Base-by-base conservation (phyloP, 2,113 vertebrate genomes). In the Chaetodon auriga region DNA sequence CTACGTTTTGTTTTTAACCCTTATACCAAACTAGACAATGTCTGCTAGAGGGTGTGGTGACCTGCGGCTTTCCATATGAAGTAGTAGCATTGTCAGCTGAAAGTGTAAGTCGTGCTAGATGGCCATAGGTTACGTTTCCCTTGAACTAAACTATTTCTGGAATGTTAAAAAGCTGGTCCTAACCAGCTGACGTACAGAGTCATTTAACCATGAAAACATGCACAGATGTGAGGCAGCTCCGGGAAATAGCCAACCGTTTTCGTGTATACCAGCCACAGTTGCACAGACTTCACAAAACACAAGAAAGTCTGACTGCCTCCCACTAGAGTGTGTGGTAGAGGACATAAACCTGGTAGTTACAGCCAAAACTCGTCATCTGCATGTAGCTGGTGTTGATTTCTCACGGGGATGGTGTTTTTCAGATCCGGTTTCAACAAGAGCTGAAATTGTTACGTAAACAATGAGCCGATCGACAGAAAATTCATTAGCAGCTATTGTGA, bases 121-220 rank as follows among this genome's bases (percentile, higher is more conserved):
- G 3, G 30, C 66, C 71, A 36, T 53, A 70, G 75, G 76, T 88
- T 83, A 46, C 87, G 73, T 75, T 57, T 41, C 54, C 65, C 21
- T 15, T 82, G 38, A 73, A 63, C 81, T 36, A n/a, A 93, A 81
- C 46, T 77, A 89, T 90, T 68, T 77, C 46, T 60, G 91, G 93
- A 94, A 95, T 94, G 93, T 93, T 88, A 90, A 89, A 92, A 92
- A 88, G 75, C 41, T 15, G 57, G 88, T 89, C 87, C 68, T 78
- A 68, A 68, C 77, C 82, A 19, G 55, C 30, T 80, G 77, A 75
- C 55, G 7, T 62, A 35, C 36, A n/a, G 48, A 65, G 63, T 73
- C 75, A 35, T 65, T 83, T 82, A 45, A 68, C 78, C 70, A 12
- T 87, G 69, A 87, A 85, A 82, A 70, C 74, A 76, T 18, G 45